Percentiles rank a stretch among this genome's conserved stretches.
Evolutionary conservation across 2,797 vertebrate genomes (phyloP).

Genomic region (Gymnopithys bicolor): DNA sequence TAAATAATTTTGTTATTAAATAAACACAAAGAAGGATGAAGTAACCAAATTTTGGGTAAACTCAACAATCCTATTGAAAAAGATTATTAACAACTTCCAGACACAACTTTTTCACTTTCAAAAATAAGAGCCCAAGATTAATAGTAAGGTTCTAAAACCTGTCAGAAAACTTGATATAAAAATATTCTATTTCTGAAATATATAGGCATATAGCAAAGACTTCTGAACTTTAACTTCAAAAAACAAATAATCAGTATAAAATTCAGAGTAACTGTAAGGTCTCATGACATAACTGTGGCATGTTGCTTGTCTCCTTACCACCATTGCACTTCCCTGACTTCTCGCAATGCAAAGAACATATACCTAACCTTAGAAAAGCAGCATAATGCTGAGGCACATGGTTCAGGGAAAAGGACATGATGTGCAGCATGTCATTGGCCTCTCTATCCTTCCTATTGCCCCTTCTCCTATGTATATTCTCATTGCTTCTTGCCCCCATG

Average conservation of each 20-base stretch:
- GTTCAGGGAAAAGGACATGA: not conserved
- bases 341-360: not conserved
- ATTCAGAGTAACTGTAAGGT: not conserved
- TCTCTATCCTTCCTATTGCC: not conserved
- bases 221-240: not conserved
- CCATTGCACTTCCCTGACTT: not conserved
- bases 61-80: not conserved
- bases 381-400: not conserved
- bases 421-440: not conserved
- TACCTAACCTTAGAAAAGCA: not conserved
- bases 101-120: not conserved
- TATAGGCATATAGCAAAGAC: not conserved
- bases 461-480: not conserved
- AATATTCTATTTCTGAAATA: not conserved
- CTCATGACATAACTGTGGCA: fast-evolving
- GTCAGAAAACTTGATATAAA: not conserved
- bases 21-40: not conserved
- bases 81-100: not conserved
- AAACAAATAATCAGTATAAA: not conserved
- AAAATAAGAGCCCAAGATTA: not conserved
- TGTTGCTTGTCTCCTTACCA: not conserved
- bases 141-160: not conserved
- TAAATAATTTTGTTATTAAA: not conserved
- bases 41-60: not conserved
- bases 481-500: not conserved